Percentiles rank a stretch among this genome's conserved stretches.
These are phyloP conservation scores for Ooceraea biroi DNA, from an alignment of 1,140 invertebrate genomes.

Conservation along the genomic window DNA sequence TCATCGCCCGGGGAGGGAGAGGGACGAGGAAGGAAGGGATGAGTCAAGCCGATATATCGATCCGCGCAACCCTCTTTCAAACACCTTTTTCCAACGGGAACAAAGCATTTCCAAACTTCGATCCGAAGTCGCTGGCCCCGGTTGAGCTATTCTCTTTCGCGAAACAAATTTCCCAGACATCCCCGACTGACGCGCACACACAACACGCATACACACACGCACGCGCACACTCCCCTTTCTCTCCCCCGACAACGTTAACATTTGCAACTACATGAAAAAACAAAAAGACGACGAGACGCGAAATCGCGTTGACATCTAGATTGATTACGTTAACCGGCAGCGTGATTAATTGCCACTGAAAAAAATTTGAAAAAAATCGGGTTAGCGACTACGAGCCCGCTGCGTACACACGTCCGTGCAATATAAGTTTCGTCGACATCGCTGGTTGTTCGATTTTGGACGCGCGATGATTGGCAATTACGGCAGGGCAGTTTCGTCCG, in stretches of 20 bases:
- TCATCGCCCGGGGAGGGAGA: conserved; percentile 13
- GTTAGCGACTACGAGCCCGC: not conserved
- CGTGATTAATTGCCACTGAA: conserved; percentile 40
- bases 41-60: conserved; percentile 60
- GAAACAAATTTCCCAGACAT: conserved; percentile 47
- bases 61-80: conserved; percentile 52
- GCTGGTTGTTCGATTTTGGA: conserved; percentile 5
- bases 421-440: not conserved
- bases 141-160: conserved; percentile 36
- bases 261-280: not conserved
- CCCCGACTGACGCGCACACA: not conserved
- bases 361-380: conserved; percentile 40
- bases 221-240: not conserved
- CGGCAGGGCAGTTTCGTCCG: conserved; percentile 12
- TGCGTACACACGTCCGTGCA: too few relatives aligned
- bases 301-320: conserved; percentile 47
- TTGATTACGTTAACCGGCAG: conserved; percentile 51
- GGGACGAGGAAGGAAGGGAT: conserved; percentile 2
- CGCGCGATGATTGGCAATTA: conserved; percentile 52
- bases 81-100: conserved; percentile 57
- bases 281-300: conserved; percentile 8
- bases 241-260: not conserved
- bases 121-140: conserved; percentile 42
- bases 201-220: not conserved
- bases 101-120: conserved; percentile 59